Conservation (phyloP, 2,888 invertebrate genomes). For the Ernsta delagoae region DNA sequence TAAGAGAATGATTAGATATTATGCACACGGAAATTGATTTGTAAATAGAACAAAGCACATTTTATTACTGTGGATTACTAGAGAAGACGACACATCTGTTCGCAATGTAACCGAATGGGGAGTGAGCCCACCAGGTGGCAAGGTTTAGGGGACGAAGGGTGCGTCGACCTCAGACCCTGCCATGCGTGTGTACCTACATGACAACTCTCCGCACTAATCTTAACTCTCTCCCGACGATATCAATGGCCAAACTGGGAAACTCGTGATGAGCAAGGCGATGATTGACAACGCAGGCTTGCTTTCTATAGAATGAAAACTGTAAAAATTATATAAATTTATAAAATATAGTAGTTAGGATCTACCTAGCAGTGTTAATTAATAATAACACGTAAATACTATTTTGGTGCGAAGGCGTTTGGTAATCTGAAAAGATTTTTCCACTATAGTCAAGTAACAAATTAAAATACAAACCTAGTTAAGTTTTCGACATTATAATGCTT, state of each 20-base stretch:
- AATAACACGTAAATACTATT: too few species aligned
- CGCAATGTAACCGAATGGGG: constrained; percentile 61
- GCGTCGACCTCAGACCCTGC: constrained; percentile 77
- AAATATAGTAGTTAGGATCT: not conserved
- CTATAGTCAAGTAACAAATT: not conserved
- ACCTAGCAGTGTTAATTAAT: too few species aligned
- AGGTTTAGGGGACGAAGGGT: constrained; percentile 71
- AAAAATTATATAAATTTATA: too few species aligned
- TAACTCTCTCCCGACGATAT: constrained; percentile 47
- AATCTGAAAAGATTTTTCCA: not conserved
- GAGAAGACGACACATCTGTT: constrained; percentile 72
- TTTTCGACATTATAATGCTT: constrained; percentile 5
- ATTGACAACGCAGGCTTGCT: not conserved
- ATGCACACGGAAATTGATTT: too few species aligned
- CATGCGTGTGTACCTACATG: constrained; percentile 48
- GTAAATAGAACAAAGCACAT: too few species aligned
- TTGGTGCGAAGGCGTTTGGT: too few species aligned
- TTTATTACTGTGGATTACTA: too few species aligned
- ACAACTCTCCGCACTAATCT: constrained; percentile 52
- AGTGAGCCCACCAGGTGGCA: constrained; percentile 70
- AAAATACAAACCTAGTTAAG: not conserved
- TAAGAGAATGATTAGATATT: too few species aligned
- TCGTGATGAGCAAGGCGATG: not conserved
- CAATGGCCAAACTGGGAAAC: constrained; percentile 42
- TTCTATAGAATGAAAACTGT: too few species aligned